Evolutionary conservation across 1,140 invertebrate species (phyloP), one percentile per base, ranked within the genome.

Genomic region (Drosophila nikananu): DNA sequence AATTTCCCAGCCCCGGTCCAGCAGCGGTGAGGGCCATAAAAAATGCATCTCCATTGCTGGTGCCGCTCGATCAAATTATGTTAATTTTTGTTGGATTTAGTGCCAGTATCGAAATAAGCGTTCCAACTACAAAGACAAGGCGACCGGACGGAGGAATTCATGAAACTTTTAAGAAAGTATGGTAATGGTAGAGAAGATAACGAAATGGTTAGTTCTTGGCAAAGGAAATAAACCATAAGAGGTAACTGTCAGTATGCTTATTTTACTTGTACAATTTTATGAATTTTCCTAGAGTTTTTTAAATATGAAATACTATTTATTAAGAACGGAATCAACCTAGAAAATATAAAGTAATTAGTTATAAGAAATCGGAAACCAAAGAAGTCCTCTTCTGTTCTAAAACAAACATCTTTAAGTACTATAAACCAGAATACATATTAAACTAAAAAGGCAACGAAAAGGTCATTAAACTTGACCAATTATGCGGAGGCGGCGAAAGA

Each of bases 1-100:
- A 90, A 90, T 91, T 90, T 83, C 72, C 80, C 81, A 42, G 49
- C 71, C 23, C 52, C 39, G 12, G 44, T 73, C 82, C 83, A 89
- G 62, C 83, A 89, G 62, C 77, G 70, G 49, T 46, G 55, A 44
- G 44, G 63, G 70, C 13, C 71, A 80, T 91, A 81, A 91, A 80
- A 90, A 86, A 87, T 80, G 81, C 79, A 66, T 60, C 78, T 73
- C 79, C 89, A 83, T 90, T 76, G 77, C 64, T 86, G 86, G 48
- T 80, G 80, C 68, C 86, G 86, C 72, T 90, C 86, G 82, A 90
- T 90, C 86, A 91, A 90, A 86, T 90, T 90, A 90, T 90, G 86
- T 90, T 77, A 90, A 90, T 90, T 74, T 83, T 57, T n/a, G 13
- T 55, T 61, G 71, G 64, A 63, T 76, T 89, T 90, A 89, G 70